These are phyloP conservation scores for Marcusenius ussheri DNA, from an alignment of 2,113 vertebrate species.

Conservation along the genomic window DNA sequence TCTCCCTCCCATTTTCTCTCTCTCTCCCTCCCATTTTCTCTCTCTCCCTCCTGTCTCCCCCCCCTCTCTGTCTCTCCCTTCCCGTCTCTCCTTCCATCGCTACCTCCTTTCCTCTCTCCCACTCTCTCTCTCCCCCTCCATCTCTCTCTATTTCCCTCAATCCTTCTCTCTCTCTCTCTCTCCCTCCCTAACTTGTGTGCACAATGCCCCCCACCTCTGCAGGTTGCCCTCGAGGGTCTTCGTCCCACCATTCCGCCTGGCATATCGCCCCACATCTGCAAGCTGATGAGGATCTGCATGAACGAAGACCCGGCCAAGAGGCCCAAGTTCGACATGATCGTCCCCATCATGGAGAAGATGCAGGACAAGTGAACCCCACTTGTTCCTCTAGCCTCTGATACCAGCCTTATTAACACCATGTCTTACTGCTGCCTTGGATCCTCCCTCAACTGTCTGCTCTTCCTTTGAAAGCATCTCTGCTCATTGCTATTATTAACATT, in stretches of 20 bases:
- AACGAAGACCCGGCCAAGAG: conserved; percentile 96
- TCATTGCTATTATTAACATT: not conserved
- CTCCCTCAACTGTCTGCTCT: not conserved
- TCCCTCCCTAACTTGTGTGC: not conserved
- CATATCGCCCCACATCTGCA: conserved; percentile 93
- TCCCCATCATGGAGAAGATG: conserved; percentile 97
- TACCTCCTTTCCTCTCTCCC: no score
- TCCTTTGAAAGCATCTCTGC: not conserved
- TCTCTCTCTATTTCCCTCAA: not conserved
- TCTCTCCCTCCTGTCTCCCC: no score
- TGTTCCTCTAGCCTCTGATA: not conserved
- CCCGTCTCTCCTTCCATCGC: no score
- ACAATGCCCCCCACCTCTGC: not conserved
- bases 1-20: no score
- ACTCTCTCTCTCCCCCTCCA: no score
- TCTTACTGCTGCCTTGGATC: conserved; percentile 29
- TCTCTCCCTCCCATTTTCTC: no score
- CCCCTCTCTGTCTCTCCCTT: no score
- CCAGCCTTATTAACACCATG: conserved; percentile 38
- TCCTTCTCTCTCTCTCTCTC: not conserved
- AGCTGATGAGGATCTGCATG: conserved; percentile 98
- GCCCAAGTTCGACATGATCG: conserved; percentile 97
- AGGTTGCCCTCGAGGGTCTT: conserved; percentile 90
- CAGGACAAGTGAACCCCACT: conserved; percentile 77
- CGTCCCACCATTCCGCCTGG: conserved; percentile 91